Conservation (phyloP, 2,888 invertebrate genomes). For the Pemphredon lugubris region DNA sequence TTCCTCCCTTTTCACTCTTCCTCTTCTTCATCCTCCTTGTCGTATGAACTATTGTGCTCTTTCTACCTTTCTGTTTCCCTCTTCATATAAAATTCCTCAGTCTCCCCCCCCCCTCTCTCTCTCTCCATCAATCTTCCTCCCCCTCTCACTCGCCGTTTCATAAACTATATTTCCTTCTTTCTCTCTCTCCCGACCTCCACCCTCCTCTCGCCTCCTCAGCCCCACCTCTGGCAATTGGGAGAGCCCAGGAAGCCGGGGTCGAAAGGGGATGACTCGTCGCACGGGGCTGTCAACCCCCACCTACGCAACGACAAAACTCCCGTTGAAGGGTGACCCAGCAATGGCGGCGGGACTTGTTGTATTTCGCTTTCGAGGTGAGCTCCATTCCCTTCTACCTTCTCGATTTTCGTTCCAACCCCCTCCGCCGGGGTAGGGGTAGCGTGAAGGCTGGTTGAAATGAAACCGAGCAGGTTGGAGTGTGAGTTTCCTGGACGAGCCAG, state of each 20-base stretch:
- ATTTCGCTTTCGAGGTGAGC: conserved; percentile 79
- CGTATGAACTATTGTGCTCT: no score
- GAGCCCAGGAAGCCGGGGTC: conserved; percentile 39
- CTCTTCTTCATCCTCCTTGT: no score
- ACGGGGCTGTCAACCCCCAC: conserved; percentile 58
- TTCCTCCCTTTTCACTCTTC: conserved; percentile 5
- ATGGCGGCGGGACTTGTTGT: conserved; percentile 81
- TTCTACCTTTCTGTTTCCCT: no score
- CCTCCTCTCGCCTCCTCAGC: conserved; percentile 9
- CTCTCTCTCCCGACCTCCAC: not conserved
- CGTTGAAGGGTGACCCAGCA: conserved; percentile 78
- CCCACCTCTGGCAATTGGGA: conserved; percentile 25
- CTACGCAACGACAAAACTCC: conserved; percentile 73
- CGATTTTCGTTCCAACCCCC: conserved; percentile 54
- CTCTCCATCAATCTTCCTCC: no score
- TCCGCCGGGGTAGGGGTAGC: conserved; percentile 29
- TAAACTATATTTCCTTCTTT: conserved; percentile 3
- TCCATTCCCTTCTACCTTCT: conserved; percentile 62
- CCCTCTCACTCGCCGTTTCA: conserved; percentile 5
- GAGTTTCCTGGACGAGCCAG: conserved; percentile 20
- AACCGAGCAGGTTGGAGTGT: conserved; percentile 26
- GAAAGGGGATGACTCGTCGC: conserved; percentile 59
- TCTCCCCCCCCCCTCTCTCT: no score
- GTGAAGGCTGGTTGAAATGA: conserved; percentile 44
- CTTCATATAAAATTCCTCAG: no score